A percentile compares a stretch with the other conserved stretches of the same genome.
Evolutionary conservation across 2,797 vertebrate species (phyloP).

Genomic region (Nothura maculosa): DNA sequence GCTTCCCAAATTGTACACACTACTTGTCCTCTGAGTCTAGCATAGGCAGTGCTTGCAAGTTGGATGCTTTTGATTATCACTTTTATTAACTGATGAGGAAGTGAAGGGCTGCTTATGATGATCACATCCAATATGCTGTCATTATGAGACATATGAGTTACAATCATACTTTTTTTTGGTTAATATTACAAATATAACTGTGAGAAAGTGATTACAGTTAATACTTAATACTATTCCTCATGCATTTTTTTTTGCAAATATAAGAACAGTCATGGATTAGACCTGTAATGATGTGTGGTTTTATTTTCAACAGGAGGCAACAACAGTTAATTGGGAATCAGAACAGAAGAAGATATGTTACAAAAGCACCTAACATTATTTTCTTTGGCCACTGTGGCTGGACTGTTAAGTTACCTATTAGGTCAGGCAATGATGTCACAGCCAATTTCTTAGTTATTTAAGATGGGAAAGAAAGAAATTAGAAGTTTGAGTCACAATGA

Average conservation of each 20-base stretch:
- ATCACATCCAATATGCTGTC: background rate
- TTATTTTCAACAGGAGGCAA: background rate
- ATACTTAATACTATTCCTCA: background rate
- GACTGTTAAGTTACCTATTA: background rate
- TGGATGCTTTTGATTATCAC: background rate
- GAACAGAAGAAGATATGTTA: background rate
- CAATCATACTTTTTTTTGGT: background rate
- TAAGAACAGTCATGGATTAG: background rate
- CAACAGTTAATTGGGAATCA: background rate
- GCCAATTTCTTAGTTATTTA: background rate
- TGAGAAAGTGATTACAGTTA: background rate
- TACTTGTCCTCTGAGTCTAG: background rate
- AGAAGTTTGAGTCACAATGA: background rate
- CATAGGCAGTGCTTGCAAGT: background rate
- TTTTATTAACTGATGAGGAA: background rate
- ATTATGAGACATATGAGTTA: background rate
- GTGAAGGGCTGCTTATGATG: background rate
- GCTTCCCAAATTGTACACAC: background rate
- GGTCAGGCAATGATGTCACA: background rate
- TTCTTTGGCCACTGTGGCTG: background rate
- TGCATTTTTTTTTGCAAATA: background rate
- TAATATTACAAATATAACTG: background rate
- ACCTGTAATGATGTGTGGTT: background rate
- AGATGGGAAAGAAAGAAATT: background rate
- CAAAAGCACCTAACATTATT: background rate